These are phyloP conservation scores for Tetramorium bicarinatum DNA, from an alignment of 2,888 invertebrate species.

Conservation along the genomic window DNA sequence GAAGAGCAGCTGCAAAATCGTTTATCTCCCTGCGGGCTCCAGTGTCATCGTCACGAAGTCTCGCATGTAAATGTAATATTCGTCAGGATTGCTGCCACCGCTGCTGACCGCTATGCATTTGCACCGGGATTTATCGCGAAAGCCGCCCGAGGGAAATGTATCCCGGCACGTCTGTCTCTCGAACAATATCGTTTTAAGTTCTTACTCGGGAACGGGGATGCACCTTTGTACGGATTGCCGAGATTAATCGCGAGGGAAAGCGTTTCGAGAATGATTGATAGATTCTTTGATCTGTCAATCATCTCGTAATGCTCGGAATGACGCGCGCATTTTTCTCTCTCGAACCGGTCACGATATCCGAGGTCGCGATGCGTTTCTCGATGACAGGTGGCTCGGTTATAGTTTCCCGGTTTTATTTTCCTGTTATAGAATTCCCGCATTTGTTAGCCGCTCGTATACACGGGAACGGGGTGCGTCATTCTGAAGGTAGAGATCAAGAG, in stretches of 20 bases:
- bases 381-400: slow-evolving; percentile 43
- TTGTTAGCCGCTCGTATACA: slow-evolving; percentile 25
- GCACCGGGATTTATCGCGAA: slow-evolving; percentile 20
- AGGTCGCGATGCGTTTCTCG: slow-evolving; percentile 51
- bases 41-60: slow-evolving; percentile 51
- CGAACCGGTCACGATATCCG: neutral
- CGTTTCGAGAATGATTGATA: slow-evolving; percentile 9
- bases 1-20: slow-evolving; percentile 39
- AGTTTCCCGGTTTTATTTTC: slow-evolving; percentile 58
- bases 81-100: slow-evolving; percentile 13
- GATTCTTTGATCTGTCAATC: neutral
- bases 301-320: slow-evolving; percentile 10
- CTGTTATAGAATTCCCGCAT: slow-evolving; percentile 59
- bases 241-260: neutral
- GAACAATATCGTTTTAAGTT: slow-evolving; percentile 6
- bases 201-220: neutral
- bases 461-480: slow-evolving; percentile 62
- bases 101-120: slow-evolving; percentile 10
- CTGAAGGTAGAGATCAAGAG: slow-evolving; percentile 73
- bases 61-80: slow-evolving; percentile 42
- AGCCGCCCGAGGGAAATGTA: neutral
- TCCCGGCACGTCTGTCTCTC: neutral
- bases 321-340: neutral
- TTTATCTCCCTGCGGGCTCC: slow-evolving; percentile 57
- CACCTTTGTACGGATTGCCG: neutral